These are phyloP conservation scores for Ondatra zibethicus DNA, from an alignment of 2,113 vertebrate species.

Conservation along the genomic window DNA sequence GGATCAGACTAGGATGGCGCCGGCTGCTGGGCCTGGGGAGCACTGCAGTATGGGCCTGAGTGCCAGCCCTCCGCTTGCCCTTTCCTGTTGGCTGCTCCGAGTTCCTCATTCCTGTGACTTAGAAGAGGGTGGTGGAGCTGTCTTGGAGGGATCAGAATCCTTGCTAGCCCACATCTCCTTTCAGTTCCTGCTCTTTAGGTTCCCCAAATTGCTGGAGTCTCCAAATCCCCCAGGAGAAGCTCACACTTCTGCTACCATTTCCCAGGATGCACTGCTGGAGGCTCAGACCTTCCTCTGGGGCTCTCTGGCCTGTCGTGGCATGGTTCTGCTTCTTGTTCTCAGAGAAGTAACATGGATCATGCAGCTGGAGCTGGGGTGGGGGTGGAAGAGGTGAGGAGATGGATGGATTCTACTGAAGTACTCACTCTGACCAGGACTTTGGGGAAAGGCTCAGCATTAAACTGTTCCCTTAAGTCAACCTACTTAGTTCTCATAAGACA, in stretches of 20 bases:
- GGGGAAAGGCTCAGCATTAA: not conserved
- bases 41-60: not conserved
- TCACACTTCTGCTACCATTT: not conserved
- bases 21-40: not conserved
- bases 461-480: not conserved
- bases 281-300: not conserved
- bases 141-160: not conserved
- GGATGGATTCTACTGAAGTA: not conserved
- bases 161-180: not conserved
- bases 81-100: not conserved
- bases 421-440: not conserved
- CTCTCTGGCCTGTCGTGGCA: not conserved
- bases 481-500: not conserved
- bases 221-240: not conserved
- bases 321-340: not conserved
- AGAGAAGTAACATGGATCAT: not conserved
- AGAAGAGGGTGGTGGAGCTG: not conserved
- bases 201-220: not conserved
- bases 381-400: not conserved
- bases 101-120: not conserved
- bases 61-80: too few species aligned
- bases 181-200: slow-evolving; percentile 41
- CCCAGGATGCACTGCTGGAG: too few species aligned
- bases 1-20: not conserved
- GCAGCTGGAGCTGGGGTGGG: not conserved